Conservation (phyloP, 2,113 vertebrate species). For the Toxotes jaculatrix region DNA sequence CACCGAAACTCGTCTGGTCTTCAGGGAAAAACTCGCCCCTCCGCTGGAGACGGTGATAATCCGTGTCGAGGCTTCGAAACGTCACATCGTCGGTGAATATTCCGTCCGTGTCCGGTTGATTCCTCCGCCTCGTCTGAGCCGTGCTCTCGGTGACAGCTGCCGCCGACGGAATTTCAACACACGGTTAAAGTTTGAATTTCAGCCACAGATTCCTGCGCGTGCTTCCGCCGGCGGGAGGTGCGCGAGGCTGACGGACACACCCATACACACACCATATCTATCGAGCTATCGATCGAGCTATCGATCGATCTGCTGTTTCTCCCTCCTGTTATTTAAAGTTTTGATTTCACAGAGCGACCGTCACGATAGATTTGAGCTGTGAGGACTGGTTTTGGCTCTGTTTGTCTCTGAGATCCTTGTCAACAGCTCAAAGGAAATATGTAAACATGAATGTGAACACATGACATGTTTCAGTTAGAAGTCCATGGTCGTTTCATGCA, state of each 20-base stretch:
- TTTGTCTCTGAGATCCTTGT: too few species aligned
- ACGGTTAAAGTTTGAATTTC: slow-evolving; percentile 41
- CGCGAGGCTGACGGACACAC: slow-evolving; percentile 59
- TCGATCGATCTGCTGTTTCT: too few species aligned
- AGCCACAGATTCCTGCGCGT: slow-evolving; percentile 41
- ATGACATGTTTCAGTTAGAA: too few species aligned
- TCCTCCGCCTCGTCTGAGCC: neutral
- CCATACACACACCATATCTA: slow-evolving; percentile 23
- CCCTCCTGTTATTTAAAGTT: neutral
- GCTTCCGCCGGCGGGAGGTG: slow-evolving; percentile 36
- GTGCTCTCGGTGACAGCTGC: neutral
- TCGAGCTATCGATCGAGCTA: neutral
- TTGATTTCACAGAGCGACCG: too few species aligned
- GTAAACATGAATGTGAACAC: too few species aligned
- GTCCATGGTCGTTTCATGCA: too few species aligned
- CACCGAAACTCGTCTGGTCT: slow-evolving; percentile 37
- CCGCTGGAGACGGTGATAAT: slow-evolving; percentile 7
- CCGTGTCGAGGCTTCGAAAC: slow-evolving; percentile 9
- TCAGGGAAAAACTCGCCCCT: neutral
- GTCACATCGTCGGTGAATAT: slow-evolving; percentile 23
- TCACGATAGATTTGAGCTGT: neutral
- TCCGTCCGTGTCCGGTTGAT: neutral
- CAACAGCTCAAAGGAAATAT: too few species aligned
- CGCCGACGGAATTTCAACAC: neutral
- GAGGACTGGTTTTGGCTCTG: too few species aligned